These are phyloP conservation scores for Rhodophaea formosa DNA, from an alignment of 2,888 invertebrate species.

Conservation along the genomic window DNA sequence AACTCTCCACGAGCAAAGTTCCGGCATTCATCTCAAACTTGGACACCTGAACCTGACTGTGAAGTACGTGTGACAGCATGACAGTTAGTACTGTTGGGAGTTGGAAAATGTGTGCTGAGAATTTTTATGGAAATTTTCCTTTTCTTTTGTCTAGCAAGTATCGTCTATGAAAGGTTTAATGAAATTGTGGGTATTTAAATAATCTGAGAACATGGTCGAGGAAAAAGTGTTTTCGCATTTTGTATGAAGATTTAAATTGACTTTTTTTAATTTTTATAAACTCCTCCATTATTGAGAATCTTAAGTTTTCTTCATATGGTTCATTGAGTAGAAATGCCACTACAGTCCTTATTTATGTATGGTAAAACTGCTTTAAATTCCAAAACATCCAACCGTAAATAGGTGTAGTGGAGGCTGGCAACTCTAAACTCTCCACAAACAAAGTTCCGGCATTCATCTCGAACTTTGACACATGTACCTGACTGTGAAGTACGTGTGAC, in stretches of 20 bases:
- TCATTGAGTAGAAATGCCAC: no score
- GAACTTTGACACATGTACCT: constrained; percentile 64
- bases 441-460: constrained; percentile 68
- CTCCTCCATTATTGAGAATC: no score
- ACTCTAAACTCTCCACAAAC: constrained; percentile 54
- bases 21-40: constrained; percentile 72
- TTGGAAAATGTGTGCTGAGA: not conserved
- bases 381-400: constrained; percentile 40
- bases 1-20: constrained; percentile 58
- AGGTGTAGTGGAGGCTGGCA: constrained; percentile 43
- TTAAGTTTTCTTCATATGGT: no score
- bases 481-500: constrained; percentile 39
- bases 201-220: no score
- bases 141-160: no score
- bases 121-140: not conserved
- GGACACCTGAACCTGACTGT: constrained; percentile 56
- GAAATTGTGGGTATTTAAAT: no score
- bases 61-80: constrained; percentile 29
- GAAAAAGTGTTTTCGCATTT: no score
- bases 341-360: not conserved
- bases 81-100: constrained; percentile 26
- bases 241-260: no score
- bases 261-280: no score
- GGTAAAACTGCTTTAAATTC: not conserved
- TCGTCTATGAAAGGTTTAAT: no score